A percentile compares a stretch with the other conserved stretches of the same genome.
phyloP scores from a whole-genome alignment of 2,113 vertebrate species.

The Zosterops borbonicus region DNA sequence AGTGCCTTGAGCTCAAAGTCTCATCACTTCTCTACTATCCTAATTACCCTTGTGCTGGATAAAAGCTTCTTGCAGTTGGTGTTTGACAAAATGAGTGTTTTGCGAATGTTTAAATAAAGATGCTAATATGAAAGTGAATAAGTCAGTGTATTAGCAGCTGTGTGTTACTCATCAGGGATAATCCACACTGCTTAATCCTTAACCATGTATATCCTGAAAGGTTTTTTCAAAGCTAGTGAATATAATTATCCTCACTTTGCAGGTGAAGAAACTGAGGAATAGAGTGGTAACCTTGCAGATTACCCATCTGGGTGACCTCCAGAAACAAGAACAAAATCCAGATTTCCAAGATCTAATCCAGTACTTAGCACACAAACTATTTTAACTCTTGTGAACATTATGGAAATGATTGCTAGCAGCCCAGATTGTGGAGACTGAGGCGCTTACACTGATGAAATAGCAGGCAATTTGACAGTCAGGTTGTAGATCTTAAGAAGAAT shows the following conservation, averaged over 20 bases:
- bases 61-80: slow-evolving; percentile 13
- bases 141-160: not conserved
- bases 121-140: not conserved
- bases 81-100: slow-evolving; percentile 21
- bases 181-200: not conserved
- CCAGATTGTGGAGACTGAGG: slow-evolving; percentile 75
- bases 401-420: slow-evolving; percentile 67
- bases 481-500: slow-evolving; percentile 45
- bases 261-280: not conserved
- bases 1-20: not conserved
- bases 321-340: not conserved
- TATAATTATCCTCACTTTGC: not conserved
- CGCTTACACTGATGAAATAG: slow-evolving; percentile 75
- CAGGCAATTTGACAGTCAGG: slow-evolving; percentile 48
- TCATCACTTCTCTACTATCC: not conserved
- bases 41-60: slow-evolving; percentile 8
- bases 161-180: not conserved
- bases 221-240: not conserved
- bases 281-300: not conserved
- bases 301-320: not conserved
- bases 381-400: not conserved
- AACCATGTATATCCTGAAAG: not conserved
- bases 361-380: slow-evolving; percentile 59
- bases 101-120: slow-evolving; percentile 22
- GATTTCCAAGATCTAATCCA: not conserved